phyloP scores from a whole-genome alignment of 2,113 vertebrate species.

The Urocynchramus pylzowi region DNA sequence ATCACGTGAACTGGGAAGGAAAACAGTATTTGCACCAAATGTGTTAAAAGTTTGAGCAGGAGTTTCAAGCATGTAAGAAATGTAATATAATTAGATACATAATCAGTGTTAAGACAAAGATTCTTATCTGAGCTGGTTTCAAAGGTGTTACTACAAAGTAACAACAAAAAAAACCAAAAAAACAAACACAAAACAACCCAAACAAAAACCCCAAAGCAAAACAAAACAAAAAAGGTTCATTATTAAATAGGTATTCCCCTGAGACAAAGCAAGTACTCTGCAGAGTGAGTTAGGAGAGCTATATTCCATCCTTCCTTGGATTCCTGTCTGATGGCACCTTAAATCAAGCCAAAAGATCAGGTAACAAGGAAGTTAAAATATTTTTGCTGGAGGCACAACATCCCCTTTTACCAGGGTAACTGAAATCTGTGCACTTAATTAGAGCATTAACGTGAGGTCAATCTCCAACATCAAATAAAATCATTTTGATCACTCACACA shows the following conservation, averaged over 20 bases:
- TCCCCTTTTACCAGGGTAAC: neutral
- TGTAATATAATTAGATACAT: neutral
- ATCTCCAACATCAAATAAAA: neutral
- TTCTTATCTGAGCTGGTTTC: neutral
- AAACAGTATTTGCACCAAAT: neutral
- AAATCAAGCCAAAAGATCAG: neutral
- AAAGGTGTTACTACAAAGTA: neutral
- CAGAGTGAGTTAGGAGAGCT: neutral
- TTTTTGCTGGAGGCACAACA: neutral
- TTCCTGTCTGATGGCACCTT: neutral
- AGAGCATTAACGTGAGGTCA: neutral
- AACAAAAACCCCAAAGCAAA: neutral
- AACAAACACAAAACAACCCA: rapidly evolving
- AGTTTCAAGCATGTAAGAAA: neutral
- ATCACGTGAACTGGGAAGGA: rapidly evolving
- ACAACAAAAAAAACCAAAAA: too few relatives aligned
- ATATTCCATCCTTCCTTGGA: neutral
- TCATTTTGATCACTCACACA: neutral
- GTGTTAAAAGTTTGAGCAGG: neutral
- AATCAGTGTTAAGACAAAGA: neutral
- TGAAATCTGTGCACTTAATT: neutral
- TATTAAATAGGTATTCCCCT: neutral
- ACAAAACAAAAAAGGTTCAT: neutral
- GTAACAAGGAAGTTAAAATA: neutral
- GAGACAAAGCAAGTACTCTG: neutral